phyloP scores from a whole-genome alignment of 1,140 invertebrate species.

The Melanaphis sacchari region DNA sequence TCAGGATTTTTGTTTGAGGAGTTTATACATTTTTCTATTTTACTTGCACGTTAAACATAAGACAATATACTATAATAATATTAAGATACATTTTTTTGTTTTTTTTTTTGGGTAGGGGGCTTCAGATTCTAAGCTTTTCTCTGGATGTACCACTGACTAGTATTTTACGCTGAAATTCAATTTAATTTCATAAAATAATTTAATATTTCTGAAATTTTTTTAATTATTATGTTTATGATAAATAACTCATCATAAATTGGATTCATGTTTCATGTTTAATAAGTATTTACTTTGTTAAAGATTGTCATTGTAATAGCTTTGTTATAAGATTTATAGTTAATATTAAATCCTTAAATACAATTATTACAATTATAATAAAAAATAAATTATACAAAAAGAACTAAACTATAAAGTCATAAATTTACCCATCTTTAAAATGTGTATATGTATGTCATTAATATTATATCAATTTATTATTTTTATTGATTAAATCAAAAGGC shows the following conservation, averaged over 20 bases:
- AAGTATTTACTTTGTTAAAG: not conserved
- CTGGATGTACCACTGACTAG: too few species aligned
- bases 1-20: too few species aligned
- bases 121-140: too few species aligned
- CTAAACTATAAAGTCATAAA: not conserved
- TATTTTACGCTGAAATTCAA: not conserved
- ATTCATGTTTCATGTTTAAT: not conserved
- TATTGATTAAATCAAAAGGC: conserved; percentile 36
- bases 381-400: not conserved
- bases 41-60: too few species aligned
- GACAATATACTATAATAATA: too few species aligned
- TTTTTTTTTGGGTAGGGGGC: too few species aligned
- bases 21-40: too few species aligned
- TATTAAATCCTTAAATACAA: not conserved
- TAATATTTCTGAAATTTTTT: not conserved
- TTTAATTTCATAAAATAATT: not conserved
- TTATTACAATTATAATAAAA: not conserved
- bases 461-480: not conserved
- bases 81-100: too few species aligned
- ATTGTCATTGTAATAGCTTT: not conserved
- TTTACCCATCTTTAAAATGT: not conserved
- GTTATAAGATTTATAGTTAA: not conserved
- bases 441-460: not conserved
- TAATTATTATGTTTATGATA: not conserved
- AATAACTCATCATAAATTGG: not conserved